These are phyloP conservation scores for Drosophila differens DNA, from an alignment of 2,888 invertebrate species.

Conservation along the genomic window DNA sequence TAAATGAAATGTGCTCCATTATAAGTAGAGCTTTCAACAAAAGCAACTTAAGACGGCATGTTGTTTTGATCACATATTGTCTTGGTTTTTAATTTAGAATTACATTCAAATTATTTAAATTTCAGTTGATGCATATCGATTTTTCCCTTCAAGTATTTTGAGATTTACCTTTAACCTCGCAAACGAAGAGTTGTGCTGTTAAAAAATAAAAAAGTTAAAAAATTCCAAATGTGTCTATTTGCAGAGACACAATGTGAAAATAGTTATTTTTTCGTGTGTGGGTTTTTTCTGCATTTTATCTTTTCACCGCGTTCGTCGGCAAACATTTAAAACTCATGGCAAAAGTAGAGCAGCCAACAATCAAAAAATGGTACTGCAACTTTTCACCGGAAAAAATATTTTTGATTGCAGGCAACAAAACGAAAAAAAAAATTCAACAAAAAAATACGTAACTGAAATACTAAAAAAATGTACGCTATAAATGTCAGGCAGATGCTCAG, in stretches of 20 bases:
- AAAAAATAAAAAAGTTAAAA: conserved; percentile 2
- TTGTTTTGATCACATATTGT: neutral
- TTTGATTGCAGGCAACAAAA: conserved; percentile 23
- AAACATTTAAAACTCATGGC: conserved; percentile 48
- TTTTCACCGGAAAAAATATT: conserved; percentile 26
- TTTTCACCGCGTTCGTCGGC: conserved; percentile 3
- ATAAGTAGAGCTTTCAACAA: neutral
- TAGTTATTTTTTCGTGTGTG: conserved; percentile 7
- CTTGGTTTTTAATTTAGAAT: neutral
- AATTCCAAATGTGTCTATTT: conserved; percentile 26
- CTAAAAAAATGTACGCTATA: conserved; percentile 12
- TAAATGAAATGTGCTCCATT: neutral
- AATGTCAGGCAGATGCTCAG: conserved; percentile 1
- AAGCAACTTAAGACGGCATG: neutral
- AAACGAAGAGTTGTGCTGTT: neutral
- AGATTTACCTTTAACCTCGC: neutral
- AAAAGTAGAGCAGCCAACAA: conserved; percentile 28
- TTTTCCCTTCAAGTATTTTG: neutral
- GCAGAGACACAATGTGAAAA: neutral
- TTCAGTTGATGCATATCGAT: neutral
- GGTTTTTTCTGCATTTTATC: conserved; percentile 15
- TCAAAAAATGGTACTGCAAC: conserved; percentile 15
- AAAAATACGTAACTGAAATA: conserved; percentile 14
- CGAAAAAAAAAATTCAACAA: conserved; percentile 1
- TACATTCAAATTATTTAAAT: neutral